Conservation (phyloP, 1,140 invertebrate species). For the Eumeta japonica region DNA sequence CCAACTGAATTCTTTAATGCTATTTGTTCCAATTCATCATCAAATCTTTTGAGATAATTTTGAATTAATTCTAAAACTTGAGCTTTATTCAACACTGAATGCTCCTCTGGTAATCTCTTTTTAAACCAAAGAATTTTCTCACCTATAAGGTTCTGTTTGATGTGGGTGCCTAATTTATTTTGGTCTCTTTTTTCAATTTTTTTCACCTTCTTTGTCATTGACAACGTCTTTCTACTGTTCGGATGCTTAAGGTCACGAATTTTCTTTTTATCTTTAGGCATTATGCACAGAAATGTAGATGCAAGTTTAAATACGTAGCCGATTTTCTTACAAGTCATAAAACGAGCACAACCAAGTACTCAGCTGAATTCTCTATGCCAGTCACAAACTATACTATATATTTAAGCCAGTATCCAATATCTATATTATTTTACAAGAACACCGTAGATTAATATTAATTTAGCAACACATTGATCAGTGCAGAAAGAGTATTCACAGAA, state of each 20-base stretch:
- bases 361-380: no score
- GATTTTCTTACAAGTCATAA: background rate
- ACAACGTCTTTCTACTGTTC: slow-evolving; percentile 73
- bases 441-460: no score
- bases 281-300: slow-evolving; percentile 9
- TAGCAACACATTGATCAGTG: no score
- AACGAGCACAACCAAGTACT: no score
- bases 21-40: slow-evolving; percentile 77
- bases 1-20: slow-evolving; percentile 72
- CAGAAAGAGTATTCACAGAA: no score
- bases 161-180: slow-evolving; percentile 61
- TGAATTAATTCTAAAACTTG: slow-evolving; percentile 61
- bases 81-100: slow-evolving; percentile 57
- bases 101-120: slow-evolving; percentile 59
- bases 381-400: no score
- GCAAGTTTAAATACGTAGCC: background rate
- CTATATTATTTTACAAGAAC: no score
- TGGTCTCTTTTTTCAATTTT: slow-evolving; percentile 65
- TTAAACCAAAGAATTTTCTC: slow-evolving; percentile 74
- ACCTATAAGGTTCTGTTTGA: slow-evolving; percentile 69
- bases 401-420: no score
- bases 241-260: slow-evolving; percentile 70
- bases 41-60: slow-evolving; percentile 63
- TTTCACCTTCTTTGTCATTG: slow-evolving; percentile 66
- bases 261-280: slow-evolving; percentile 38